Percentiles rank a stretch among this genome's conserved stretches.
Conservation (phyloP, 1,140 invertebrate genomes). For the Daktulosphaira vitifoliae region DNA sequence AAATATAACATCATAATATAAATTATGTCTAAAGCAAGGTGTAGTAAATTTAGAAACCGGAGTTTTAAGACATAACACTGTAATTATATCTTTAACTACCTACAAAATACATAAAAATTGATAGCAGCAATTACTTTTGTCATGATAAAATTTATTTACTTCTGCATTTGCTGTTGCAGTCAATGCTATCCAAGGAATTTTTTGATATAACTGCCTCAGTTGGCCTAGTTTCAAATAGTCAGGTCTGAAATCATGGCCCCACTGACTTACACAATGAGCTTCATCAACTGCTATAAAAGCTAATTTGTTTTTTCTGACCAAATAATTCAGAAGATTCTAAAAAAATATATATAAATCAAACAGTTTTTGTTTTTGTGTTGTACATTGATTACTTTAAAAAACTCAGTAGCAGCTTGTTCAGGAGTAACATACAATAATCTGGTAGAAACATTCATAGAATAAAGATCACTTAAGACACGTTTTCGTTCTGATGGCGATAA, state of each 20-base stretch:
- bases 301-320: slow-evolving; percentile 49
- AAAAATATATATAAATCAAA: slow-evolving; percentile 6
- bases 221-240: slow-evolving; percentile 84
- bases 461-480: slow-evolving; percentile 63
- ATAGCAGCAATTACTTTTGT: background rate
- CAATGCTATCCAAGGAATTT: slow-evolving; percentile 76
- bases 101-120: slow-evolving; percentile 25
- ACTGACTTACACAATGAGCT: slow-evolving; percentile 95
- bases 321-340: slow-evolving; percentile 43
- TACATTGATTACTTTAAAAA: slow-evolving; percentile 59
- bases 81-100: slow-evolving; percentile 53
- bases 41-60: slow-evolving; percentile 51
- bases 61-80: slow-evolving; percentile 48
- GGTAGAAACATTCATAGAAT: slow-evolving; percentile 57
- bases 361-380: no score
- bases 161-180: slow-evolving; percentile 75
- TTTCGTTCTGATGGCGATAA: slow-evolving; percentile 62
- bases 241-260: slow-evolving; percentile 95
- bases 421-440: slow-evolving; percentile 86
- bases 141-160: no score
- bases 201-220: slow-evolving; percentile 49
- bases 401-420: slow-evolving; percentile 72
- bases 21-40: slow-evolving; percentile 57
- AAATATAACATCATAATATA: slow-evolving; percentile 65
- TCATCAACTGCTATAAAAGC: slow-evolving; percentile 77